A percentile compares a stretch with the other conserved stretches of the same genome.
Conservation (phyloP, 2,113 vertebrate genomes). For the Salminus brasiliensis region DNA sequence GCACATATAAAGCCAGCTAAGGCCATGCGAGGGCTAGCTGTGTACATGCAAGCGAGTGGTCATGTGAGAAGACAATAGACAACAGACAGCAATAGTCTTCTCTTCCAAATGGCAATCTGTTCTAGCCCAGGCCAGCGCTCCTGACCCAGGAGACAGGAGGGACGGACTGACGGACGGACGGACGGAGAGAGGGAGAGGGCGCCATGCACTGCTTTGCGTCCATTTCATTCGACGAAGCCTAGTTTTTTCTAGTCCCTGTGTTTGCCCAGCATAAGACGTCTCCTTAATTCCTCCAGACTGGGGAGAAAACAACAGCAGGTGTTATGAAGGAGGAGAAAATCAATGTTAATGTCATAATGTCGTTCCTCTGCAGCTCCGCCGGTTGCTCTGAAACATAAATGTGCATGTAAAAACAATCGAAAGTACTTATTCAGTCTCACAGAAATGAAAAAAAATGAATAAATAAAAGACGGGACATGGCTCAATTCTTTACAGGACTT, state of each 20-base stretch:
- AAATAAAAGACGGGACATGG: not conserved
- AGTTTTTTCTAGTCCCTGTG: not conserved
- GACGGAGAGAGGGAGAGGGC: not conserved
- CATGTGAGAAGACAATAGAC: not conserved
- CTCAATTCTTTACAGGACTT: not conserved
- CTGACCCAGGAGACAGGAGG: slow-evolving; percentile 23
- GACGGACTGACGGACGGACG: not conserved
- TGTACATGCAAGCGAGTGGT: slow-evolving; percentile 20
- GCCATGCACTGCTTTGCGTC: slow-evolving; percentile 30
- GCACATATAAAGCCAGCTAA: slow-evolving; percentile 12
- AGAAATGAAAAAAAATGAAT: too few relatives aligned
- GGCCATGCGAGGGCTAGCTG: slow-evolving; percentile 22
- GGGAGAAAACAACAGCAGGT: slow-evolving; percentile 39
- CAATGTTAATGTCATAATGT: slow-evolving; percentile 34
- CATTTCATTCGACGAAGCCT: slow-evolving; percentile 38
- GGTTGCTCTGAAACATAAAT: slow-evolving; percentile 9
- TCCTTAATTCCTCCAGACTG: slow-evolving; percentile 7
- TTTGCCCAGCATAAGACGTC: not conserved
- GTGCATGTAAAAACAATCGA: not conserved
- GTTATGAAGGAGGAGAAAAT: slow-evolving; percentile 38
- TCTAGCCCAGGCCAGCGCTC: slow-evolving; percentile 25
- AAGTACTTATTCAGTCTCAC: not conserved
- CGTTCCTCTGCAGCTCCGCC: not conserved
- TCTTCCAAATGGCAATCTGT: slow-evolving; percentile 28
- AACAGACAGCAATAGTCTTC: not conserved